phyloP scores from a whole-genome alignment of 2,888 invertebrate genomes.

The Eurytoma adleriae region DNA sequence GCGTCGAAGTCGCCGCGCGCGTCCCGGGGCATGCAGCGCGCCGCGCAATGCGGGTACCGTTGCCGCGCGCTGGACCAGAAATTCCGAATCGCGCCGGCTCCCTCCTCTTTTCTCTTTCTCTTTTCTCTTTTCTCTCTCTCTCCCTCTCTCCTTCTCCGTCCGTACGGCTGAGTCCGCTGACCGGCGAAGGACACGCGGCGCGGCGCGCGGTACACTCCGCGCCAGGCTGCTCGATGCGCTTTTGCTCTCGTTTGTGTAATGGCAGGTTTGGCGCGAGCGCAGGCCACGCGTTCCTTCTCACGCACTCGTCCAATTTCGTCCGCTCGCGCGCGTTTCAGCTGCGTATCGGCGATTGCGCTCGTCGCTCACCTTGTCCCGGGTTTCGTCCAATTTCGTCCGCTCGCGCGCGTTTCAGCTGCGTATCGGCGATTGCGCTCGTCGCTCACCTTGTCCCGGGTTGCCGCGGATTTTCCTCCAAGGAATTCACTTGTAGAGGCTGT shows the following conservation, averaged over 20 bases:
- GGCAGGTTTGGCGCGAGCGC: background rate
- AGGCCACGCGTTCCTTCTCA: background rate
- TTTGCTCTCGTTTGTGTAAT: constrained; percentile 40
- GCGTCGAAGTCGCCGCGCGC: constrained; percentile 37
- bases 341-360: too few species aligned
- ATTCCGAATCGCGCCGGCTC: constrained; percentile 22
- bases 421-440: too few species aligned
- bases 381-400: background rate
- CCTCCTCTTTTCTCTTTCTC: background rate
- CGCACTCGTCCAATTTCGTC: background rate
- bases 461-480: background rate
- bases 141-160: background rate
- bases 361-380: too few species aligned
- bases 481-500: too few species aligned
- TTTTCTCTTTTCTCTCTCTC: background rate
- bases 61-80: constrained; percentile 40
- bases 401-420: background rate
- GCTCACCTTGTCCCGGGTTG: too few species aligned
- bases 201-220: constrained; percentile 1
- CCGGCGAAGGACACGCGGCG: constrained; percentile 59
- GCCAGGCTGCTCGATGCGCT: constrained; percentile 3
- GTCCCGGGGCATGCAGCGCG: background rate
- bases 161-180: background rate
- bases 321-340: background rate
- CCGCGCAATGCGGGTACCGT: background rate